A percentile compares a stretch with the other conserved stretches of the same genome.
These are phyloP conservation scores for Pristionchus japonicus DNA, from an alignment of 2,888 invertebrate species.

Conservation along the genomic window DNA sequence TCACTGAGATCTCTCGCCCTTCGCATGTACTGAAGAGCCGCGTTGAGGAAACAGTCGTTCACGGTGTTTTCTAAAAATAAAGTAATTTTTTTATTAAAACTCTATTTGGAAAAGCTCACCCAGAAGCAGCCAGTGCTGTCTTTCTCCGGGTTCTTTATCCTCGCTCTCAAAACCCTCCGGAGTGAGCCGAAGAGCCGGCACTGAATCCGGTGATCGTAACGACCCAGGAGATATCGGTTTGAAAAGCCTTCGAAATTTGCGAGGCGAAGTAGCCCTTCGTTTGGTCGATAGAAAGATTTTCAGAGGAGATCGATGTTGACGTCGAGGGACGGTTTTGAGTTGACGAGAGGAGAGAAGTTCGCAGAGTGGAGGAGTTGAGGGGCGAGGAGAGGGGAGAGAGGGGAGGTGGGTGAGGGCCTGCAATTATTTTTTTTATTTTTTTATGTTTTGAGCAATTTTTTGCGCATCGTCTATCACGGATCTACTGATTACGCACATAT, in stretches of 20 bases:
- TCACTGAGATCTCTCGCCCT: background rate
- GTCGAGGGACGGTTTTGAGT: background rate
- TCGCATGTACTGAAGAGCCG: background rate
- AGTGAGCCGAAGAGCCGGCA: background rate
- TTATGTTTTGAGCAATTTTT: no score
- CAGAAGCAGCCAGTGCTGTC: background rate
- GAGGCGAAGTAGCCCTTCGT: background rate
- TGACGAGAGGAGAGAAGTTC: background rate
- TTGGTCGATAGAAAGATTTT: background rate
- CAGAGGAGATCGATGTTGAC: background rate
- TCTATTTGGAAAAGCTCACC: background rate
- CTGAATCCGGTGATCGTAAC: background rate
- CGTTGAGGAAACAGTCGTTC: constrained; percentile 23
- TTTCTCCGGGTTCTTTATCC: background rate
- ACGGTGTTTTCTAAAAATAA: background rate
- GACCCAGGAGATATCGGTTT: background rate
- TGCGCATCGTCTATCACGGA: no score
- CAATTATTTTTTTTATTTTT: no score
- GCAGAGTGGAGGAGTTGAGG: background rate
- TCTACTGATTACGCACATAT: no score
- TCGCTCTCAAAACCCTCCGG: background rate
- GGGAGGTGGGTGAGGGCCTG: no score
- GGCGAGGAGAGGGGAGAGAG: no score
- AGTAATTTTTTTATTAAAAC: no score
- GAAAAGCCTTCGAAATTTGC: background rate